Conservation (phyloP, 2,888 invertebrate species). For the Orthosia incerta region DNA sequence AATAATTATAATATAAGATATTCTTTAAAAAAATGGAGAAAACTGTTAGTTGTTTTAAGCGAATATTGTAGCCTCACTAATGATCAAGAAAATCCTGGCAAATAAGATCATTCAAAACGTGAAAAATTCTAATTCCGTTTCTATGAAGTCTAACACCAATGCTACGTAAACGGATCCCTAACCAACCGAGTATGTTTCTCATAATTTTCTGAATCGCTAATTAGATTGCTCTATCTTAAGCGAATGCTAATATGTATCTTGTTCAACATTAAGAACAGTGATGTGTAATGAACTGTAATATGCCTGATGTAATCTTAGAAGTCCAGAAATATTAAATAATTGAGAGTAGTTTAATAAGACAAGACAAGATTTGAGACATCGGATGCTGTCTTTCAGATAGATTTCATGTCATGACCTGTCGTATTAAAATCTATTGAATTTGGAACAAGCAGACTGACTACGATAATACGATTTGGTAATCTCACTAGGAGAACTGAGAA, state of each 20-base stretch:
- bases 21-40: no score
- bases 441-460: not conserved
- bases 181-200: constrained; percentile 46
- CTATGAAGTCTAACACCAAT: not conserved
- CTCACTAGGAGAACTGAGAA: not conserved
- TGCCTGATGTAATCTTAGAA: constrained; percentile 28
- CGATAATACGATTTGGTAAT: not conserved
- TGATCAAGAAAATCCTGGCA: not conserved
- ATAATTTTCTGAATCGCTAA: constrained; percentile 60
- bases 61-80: not conserved
- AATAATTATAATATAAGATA: no score
- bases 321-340: constrained; percentile 31
- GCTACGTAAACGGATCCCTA: constrained; percentile 26
- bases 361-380: constrained; percentile 1
- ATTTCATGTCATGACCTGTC: not conserved
- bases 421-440: not conserved
- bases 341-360: constrained; percentile 1
- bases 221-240: constrained; percentile 56
- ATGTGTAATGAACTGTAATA: constrained; percentile 42
- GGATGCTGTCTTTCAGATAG: not conserved
- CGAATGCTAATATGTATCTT: constrained; percentile 65
- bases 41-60: not conserved
- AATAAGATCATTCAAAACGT: not conserved
- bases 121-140: not conserved
- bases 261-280: constrained; percentile 44